These are phyloP conservation scores for Pocillopora damicornis DNA, from an alignment of 64 coral and sea anemone species.

Conservation along the genomic window DNA sequence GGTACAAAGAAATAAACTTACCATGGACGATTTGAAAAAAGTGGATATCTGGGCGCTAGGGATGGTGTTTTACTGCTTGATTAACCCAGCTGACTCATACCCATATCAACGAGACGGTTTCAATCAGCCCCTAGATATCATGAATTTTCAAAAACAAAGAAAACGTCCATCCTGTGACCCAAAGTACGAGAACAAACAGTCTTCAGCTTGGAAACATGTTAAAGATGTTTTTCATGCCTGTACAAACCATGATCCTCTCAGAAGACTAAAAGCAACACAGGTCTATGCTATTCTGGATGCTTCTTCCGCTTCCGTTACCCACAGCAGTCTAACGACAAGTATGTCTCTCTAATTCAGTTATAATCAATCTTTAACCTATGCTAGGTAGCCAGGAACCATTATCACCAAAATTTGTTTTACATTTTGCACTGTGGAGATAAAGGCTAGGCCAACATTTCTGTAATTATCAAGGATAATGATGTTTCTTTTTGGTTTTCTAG, in stretches of 20 bases:
- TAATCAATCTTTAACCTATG: background rate
- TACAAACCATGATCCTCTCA: conserved; percentile 8
- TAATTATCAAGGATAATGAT: too few relatives aligned
- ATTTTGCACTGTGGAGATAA: too few relatives aligned
- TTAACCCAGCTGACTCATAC: conserved; percentile 54
- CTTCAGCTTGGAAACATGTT: conserved; percentile 31
- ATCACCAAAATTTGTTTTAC: too few relatives aligned
- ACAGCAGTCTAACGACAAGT: background rate
- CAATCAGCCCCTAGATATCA: background rate
- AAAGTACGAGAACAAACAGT: conserved; percentile 32
- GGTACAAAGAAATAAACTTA: background rate
- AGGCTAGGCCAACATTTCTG: too few relatives aligned
- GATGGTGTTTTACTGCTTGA: conserved; percentile 45
- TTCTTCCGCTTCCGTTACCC: background rate
- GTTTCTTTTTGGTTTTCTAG: too few relatives aligned
- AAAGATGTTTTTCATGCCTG: conserved; percentile 35
- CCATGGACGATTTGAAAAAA: conserved; percentile 62
- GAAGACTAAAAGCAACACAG: conserved; percentile 28
- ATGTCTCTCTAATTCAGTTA: background rate
- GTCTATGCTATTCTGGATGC: background rate
- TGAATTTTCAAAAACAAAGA: background rate
- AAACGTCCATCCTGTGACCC: conserved; percentile 1
- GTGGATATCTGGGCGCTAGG: conserved; percentile 67
- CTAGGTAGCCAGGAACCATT: too few relatives aligned
- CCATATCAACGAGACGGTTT: conserved; percentile 47